Evolutionary conservation across 2,888 invertebrate species (phyloP).

Genomic region (Ochropacha duplaris): DNA sequence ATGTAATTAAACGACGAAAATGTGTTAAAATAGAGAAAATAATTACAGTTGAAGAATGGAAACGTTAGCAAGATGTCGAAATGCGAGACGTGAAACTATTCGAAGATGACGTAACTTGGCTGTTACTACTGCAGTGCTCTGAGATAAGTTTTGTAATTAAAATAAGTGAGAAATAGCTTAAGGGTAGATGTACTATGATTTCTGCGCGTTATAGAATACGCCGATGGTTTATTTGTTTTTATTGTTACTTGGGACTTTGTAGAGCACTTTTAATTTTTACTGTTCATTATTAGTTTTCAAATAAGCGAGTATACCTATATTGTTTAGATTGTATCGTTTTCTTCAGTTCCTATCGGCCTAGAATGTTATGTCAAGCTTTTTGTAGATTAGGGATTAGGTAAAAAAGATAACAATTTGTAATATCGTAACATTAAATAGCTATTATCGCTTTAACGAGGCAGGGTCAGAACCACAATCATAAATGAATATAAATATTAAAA

Average conservation of each 20-base stretch:
- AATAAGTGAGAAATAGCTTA: conserved; percentile 68
- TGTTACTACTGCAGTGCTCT: conserved; percentile 55
- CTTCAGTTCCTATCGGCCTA: conserved; percentile 81
- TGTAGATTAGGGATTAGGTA: conserved; percentile 52
- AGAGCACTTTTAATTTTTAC: conserved; percentile 45
- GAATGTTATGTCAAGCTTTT: conserved; percentile 70
- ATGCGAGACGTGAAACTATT: conserved; percentile 36
- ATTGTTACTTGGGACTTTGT: conserved; percentile 26
- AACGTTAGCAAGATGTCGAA: conserved; percentile 2
- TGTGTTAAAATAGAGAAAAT: background rate
- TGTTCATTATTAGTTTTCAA: conserved; percentile 27
- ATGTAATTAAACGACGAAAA: background rate
- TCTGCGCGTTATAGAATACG: conserved; percentile 27
- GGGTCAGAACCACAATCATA: conserved; percentile 78
- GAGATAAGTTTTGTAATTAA: conserved; percentile 67
- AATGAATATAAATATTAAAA: conserved; percentile 44
- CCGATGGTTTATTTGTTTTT: conserved; percentile 23
- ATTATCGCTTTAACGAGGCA: conserved; percentile 80
- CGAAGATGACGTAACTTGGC: conserved; percentile 43
- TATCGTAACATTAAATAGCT: conserved; percentile 66
- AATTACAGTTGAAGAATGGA: background rate
- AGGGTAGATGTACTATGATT: conserved; percentile 43
- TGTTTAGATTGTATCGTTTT: conserved; percentile 43
- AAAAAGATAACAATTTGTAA: conserved; percentile 50
- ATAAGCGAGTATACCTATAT: conserved; percentile 40